phyloP scores from a whole-genome alignment of 2,888 invertebrate genomes.

The Mimumesa dahlbomi region DNA sequence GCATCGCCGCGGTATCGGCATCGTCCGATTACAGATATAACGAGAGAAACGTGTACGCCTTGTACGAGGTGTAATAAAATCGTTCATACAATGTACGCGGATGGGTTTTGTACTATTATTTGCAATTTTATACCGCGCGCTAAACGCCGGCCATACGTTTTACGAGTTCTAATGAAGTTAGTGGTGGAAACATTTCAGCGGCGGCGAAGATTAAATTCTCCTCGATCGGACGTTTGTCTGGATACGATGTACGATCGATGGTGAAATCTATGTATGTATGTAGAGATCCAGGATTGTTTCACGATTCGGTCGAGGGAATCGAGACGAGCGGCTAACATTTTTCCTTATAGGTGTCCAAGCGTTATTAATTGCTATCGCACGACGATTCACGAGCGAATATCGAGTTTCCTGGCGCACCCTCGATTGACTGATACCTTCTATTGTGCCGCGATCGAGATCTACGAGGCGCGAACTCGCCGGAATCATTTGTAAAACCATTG shows the following conservation, averaged over 20 bases:
- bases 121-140: too few species aligned
- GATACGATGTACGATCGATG: too few species aligned
- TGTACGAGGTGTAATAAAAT: constrained; percentile 10
- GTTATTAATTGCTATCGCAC: constrained; percentile 64
- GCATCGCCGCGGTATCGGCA: constrained; percentile 38
- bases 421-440: constrained; percentile 67
- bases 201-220: too few species aligned
- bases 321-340: constrained; percentile 40
- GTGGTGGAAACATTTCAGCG: too few species aligned
- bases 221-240: too few species aligned
- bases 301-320: constrained; percentile 14
- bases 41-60: background rate
- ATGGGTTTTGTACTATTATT: too few species aligned
- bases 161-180: too few species aligned
- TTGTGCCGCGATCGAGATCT: constrained; percentile 59
- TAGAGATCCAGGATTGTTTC: too few species aligned
- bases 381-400: constrained; percentile 65
- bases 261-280: too few species aligned
- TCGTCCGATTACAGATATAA: constrained; percentile 32
- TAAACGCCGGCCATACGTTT: too few species aligned
- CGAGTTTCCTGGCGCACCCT: constrained; percentile 72
- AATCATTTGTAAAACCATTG: constrained; percentile 63
- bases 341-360: constrained; percentile 27
- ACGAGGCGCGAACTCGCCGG: constrained; percentile 55
- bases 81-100: background rate